phyloP scores from a whole-genome alignment of 2,888 invertebrate genomes.

The Balanococcus diminutus region DNA sequence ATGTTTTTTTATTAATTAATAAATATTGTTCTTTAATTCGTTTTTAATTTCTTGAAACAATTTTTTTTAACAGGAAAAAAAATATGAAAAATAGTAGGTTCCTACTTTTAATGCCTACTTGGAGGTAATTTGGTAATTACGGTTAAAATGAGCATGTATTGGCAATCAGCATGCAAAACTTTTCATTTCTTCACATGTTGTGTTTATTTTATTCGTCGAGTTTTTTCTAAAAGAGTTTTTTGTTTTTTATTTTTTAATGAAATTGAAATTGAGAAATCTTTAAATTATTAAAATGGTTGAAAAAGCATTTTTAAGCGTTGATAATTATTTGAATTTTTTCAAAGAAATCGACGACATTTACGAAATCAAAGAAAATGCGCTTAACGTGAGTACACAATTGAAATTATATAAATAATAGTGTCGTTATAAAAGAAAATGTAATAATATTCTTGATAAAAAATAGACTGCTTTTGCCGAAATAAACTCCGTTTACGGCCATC shows the following conservation, averaged over 20 bases:
- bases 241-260: too few species aligned
- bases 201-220: too few species aligned
- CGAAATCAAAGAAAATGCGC: too few species aligned
- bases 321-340: not conserved
- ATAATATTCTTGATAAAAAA: not conserved
- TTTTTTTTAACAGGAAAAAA: too few species aligned
- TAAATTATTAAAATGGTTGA: not conserved
- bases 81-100: too few species aligned
- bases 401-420: not conserved
- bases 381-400: not conserved
- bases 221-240: too few species aligned
- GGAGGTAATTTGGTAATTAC: too few species aligned
- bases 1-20: constrained; percentile 22
- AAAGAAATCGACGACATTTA: not conserved
- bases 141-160: too few species aligned
- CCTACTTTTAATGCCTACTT: too few species aligned
- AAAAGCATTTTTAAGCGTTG: not conserved
- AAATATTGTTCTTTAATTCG: constrained; percentile 15
- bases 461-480: not conserved
- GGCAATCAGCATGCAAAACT: too few species aligned
- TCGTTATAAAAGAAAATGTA: not conserved
- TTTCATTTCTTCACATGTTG: too few species aligned
- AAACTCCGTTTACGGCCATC: not conserved
- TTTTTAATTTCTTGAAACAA: not conserved
- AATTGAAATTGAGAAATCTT: too few species aligned